These are phyloP conservation scores for Acrocephalus scirpaceus DNA, from an alignment of 2,797 vertebrate species.

Conservation along the genomic window DNA sequence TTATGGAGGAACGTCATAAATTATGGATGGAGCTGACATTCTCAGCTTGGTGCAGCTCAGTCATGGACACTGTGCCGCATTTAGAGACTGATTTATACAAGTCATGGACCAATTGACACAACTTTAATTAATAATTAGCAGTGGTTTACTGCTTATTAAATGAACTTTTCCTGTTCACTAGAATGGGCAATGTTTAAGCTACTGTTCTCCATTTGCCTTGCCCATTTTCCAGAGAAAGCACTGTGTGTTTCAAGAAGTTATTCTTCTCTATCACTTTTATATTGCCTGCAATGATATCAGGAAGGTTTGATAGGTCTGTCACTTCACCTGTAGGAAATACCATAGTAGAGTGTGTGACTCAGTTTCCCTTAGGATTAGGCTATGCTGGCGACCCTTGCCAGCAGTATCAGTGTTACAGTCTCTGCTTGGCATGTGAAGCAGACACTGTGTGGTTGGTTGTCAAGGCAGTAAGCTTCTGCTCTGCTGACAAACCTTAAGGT, in stretches of 20 bases:
- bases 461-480: background rate
- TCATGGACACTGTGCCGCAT: fast-evolving
- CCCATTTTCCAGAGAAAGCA: background rate
- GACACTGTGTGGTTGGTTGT: background rate
- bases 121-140: background rate
- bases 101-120: background rate
- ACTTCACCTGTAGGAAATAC: background rate
- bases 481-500: background rate
- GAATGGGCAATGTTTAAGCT: background rate
- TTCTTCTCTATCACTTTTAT: background rate
- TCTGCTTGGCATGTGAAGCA: background rate
- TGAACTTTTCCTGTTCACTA: background rate
- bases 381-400: background rate
- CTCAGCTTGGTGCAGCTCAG: background rate
- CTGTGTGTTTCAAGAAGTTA: background rate
- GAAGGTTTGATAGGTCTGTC: background rate
- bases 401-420: background rate
- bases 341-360: background rate
- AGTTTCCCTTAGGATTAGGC: background rate
- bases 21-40: background rate
- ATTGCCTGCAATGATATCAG: background rate
- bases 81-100: background rate
- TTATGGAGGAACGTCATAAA: background rate
- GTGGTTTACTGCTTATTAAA: background rate
- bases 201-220: background rate